Evolutionary conservation across 1,140 invertebrate species (phyloP), one percentile per base, ranked within the genome.

Genomic region (Solen grandis): DNA sequence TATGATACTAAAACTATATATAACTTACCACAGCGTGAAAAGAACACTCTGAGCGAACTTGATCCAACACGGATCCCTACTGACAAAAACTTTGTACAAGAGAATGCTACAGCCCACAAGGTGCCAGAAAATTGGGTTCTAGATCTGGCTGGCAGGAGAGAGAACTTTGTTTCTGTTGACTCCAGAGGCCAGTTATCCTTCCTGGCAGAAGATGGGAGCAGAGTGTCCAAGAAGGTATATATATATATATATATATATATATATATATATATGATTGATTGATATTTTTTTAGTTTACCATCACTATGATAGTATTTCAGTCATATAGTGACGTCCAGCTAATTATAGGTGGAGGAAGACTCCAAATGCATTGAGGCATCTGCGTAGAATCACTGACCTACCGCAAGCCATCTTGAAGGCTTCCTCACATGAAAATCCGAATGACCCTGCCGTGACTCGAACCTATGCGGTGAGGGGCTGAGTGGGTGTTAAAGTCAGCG

Each of bases 131-230:
- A 16, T 22, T 77, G 74, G 74, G 50, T 77, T 16, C 25, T 77
- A 25, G 60, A 65, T 36, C 16, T 55, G 14, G 27, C 38, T n/a
- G n/a, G 38, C 13, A n/a, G 27, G 14, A 35, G 19, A 22, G 55
- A 2, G 27, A 14, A 4, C 14, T 31, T 54, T 29, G 54, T n/a
- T 14, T 29, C 25, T 52, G 74, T 35, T 16, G 74, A 77, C 41
- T 77, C 74, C 16, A 29, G 31, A 35, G 74, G 74, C 3, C 74
- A 77, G 29, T 10, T 77, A 52, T 52, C 60, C 63, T 25, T 65
- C 25, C 10, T 55, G 8, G 19, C 8, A 5, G 19, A 74, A 41
- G 33, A 38, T 35, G 22, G 27, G n/a, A 19, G 35, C 4, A 16
- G 13, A 54, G 25, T 25, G 33, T 25, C 29, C 19, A 72, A 33